Conservation (phyloP, 2,888 invertebrate genomes). For the Muschampia plurimacula region DNA sequence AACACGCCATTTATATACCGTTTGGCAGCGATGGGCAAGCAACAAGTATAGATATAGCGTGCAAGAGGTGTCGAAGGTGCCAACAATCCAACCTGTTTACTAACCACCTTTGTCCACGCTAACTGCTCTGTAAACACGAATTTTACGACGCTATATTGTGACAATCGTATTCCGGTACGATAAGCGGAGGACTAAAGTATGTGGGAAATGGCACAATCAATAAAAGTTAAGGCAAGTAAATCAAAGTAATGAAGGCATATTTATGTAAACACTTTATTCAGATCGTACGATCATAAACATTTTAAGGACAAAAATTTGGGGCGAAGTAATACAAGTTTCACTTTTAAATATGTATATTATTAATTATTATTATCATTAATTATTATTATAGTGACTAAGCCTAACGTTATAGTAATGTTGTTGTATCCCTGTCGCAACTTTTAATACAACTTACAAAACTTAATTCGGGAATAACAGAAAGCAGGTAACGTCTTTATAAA, state of each 20-base stretch:
- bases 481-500: too few relatives aligned
- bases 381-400: too few relatives aligned
- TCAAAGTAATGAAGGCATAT: not conserved
- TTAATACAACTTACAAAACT: too few relatives aligned
- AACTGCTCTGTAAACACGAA: slow-evolving; percentile 65
- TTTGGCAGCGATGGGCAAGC: slow-evolving; percentile 42
- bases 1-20: not conserved
- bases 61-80: slow-evolving; percentile 43
- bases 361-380: too few relatives aligned
- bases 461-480: too few relatives aligned
- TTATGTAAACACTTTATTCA: too few relatives aligned
- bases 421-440: too few relatives aligned
- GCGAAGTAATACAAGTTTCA: too few relatives aligned
- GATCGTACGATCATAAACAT: too few relatives aligned
- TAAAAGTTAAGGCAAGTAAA: not conserved
- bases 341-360: too few relatives aligned
- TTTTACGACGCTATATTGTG: slow-evolving; percentile 52
- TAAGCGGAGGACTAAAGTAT: not conserved
- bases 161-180: slow-evolving; percentile 5
- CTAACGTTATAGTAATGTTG: too few relatives aligned
- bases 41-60: slow-evolving; percentile 49
- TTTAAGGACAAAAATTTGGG: too few relatives aligned
- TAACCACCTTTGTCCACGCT: slow-evolving; percentile 60
- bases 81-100: slow-evolving; percentile 46
- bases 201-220: not conserved